These are phyloP conservation scores for Periphyllus acericola DNA, from an alignment of 2,888 invertebrate species.

Conservation along the genomic window DNA sequence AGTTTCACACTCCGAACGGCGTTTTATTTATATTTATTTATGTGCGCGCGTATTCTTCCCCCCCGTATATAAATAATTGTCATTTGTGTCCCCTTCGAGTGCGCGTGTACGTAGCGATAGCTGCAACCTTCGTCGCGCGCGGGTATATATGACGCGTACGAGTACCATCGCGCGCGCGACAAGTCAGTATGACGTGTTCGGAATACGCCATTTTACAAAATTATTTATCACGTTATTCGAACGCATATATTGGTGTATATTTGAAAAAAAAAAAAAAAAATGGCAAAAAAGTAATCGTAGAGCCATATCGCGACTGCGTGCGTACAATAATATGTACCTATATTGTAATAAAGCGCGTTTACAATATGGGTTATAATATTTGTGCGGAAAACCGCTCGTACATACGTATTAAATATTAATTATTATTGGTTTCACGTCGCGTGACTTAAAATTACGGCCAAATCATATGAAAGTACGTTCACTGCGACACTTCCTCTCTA, in stretches of 20 bases:
- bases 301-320: not conserved
- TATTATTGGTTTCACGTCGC: not conserved
- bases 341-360: not conserved
- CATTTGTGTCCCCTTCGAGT: slow-evolving; percentile 35
- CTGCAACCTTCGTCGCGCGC: slow-evolving; percentile 16
- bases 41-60: not conserved
- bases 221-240: slow-evolving; percentile 5
- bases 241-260: too few species aligned
- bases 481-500: too few species aligned
- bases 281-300: too few species aligned
- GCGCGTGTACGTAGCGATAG: not conserved
- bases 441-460: not conserved
- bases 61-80: slow-evolving; percentile 43
- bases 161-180: not conserved
- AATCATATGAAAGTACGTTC: too few species aligned
- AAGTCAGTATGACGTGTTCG: slow-evolving; percentile 35
- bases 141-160: not conserved
- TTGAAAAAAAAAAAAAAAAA: too few species aligned
- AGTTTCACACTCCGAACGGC: slow-evolving; percentile 47
- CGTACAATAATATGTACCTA: not conserved
- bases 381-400: too few species aligned
- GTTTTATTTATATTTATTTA: slow-evolving; percentile 33
- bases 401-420: not conserved
- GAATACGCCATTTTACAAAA: slow-evolving; percentile 30
- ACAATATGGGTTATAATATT: not conserved